phyloP scores from a whole-genome alignment of 2,888 invertebrate genomes.

The Sinhomidia bicolor region DNA sequence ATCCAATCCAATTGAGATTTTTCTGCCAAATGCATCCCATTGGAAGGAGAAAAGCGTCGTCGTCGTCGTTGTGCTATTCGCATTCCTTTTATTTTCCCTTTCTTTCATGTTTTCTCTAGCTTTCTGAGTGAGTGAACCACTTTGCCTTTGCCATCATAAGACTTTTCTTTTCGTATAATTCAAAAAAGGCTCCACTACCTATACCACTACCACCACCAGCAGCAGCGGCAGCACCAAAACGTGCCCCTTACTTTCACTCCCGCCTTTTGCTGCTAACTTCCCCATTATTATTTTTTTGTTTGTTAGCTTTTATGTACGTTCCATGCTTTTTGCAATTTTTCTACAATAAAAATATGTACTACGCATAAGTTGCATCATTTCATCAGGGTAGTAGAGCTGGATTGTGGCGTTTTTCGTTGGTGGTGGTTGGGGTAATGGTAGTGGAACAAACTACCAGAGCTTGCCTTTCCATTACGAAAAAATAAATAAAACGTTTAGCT shows the following conservation, averaged over 20 bases:
- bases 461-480: slow-evolving; percentile 18
- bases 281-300: slow-evolving; percentile 17
- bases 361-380: slow-evolving; percentile 26
- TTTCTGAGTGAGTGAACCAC: slow-evolving; percentile 39
- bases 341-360: neutral
- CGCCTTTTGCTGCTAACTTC: slow-evolving; percentile 15
- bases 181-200: slow-evolving; percentile 28
- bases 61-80: slow-evolving; percentile 44
- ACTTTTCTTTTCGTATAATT: neutral
- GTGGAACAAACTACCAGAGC: slow-evolving; percentile 20
- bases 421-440: slow-evolving; percentile 1
- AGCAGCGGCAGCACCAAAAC: neutral
- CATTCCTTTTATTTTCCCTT: neutral
- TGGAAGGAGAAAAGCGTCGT: slow-evolving; percentile 63
- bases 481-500: slow-evolving; percentile 24
- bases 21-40: slow-evolving; percentile 66
- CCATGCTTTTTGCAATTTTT: slow-evolving; percentile 8
- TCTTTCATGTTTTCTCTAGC: neutral
- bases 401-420: slow-evolving; percentile 44
- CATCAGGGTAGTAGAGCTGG: slow-evolving; percentile 9
- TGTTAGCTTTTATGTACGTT: neutral
- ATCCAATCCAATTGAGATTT: slow-evolving; percentile 70
- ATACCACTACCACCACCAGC: slow-evolving; percentile 26
- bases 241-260: neutral
- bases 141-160: slow-evolving; percentile 35